Base-by-base conservation (phyloP, 2,797 vertebrate genomes). In the Anableps anableps region DNA sequence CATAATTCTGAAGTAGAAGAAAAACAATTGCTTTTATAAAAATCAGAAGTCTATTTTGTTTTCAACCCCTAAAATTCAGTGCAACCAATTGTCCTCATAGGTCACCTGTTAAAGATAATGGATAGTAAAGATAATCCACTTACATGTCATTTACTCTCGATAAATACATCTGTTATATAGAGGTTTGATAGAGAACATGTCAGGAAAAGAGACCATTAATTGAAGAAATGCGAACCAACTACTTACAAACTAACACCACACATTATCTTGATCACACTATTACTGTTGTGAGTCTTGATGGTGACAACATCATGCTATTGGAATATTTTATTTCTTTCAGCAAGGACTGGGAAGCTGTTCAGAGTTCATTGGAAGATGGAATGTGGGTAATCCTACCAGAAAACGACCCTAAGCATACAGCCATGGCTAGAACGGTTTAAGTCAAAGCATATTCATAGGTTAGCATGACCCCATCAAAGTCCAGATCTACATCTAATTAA, bases 371-470 rank as follows among this genome's bases (percentile, higher is more conserved):
- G 53, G 26, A n/a, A 55, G 10, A 26, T 21, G 51, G 48, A 23
- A 53, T 23, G 7, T 1, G 51, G 23, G 4, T 23, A 47, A 47
- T 47, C 13, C 47, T 47, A 13, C 47, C 51, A 53, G 50, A 51
- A 53, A 23, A 31, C 29, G 5, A 31, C 31, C 60, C 9, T 11
- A n/a, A 53, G 51, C 51, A 53, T 53, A 51, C 50, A 51, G 23
- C 50, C 21, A 26, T 6, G 7, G 2, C 23, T 26, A 53, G 1
- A 19, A 50, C 5, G 0, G 48, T 19, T 50, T 50, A 4, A 58
- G n/a, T 60, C 1, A 74, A 50, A 73, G 72, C 43, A 38, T 68
- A 76, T 73, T 55, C 74, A 55, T 55, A 23, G 9, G 26, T 55
- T 53, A n/a, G n/a, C n/a, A n/a, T n/a, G n/a, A n/a, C n/a, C n/a